Evolutionary conservation across 1,140 invertebrate genomes (phyloP), one percentile per base, ranked within the genome.

Genomic region (Caenorhabditis remanei): DNA sequence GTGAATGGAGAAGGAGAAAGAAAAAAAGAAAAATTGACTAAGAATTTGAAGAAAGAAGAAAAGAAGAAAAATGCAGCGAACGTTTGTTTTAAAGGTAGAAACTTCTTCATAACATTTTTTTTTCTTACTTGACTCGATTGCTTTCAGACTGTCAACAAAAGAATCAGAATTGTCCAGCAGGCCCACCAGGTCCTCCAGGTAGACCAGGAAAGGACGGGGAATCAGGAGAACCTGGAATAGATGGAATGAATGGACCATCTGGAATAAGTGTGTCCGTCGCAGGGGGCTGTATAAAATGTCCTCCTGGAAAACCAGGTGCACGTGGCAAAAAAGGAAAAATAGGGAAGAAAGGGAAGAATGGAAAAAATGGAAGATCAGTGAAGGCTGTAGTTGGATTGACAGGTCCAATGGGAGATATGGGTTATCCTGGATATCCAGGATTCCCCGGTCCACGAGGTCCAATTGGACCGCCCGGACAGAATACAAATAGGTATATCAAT

Each of bases 341-440:
- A 53, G 87, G 86, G 9, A 50, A 53, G 61, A 83, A 50, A n/a
- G 88, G 86, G 11, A 55, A 87, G 19, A 43, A 87, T n/a, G 87
- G 88, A 58, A 40, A 53, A 5, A 40, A 79, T 21, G 86, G 83
- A 24, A 24, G 41, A 46, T 83, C 86, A 19, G 41, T 67, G 65
- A 67, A 67, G 16, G 65, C 40, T 19, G 65, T 67, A 6, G 19
- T 67, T 67, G 88, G 88, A 88, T 40, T 43, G 1, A 19, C 67
- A 46, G 87, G 75, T n/a, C 56, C 67, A 41, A 87, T 75, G 16
- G 88, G 86, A 50, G n/a, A 46, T 41, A 53, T 65, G 14, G 83
- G 84, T 14, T 58, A 50, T 14, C 85, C 79, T 19, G 85, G 88
- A n/a, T 75, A 75, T 48, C 87, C 88, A 53, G 86, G 86, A 50